Evolutionary conservation across 2,888 invertebrate genomes (phyloP).

Genomic region (Helicoverpa assulta): DNA sequence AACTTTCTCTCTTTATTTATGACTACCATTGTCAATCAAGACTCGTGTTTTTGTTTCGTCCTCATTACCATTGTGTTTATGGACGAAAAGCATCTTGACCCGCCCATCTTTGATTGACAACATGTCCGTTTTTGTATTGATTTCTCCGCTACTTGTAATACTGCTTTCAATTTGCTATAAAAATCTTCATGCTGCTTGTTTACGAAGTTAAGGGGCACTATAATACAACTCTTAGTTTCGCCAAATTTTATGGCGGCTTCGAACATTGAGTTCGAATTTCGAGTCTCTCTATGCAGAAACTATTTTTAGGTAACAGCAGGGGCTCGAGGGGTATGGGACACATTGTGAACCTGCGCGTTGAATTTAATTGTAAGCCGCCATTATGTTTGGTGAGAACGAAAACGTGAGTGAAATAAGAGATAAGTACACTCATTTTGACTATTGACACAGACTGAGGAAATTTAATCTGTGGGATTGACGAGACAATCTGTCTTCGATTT

Average conservation of each 20-base stretch:
- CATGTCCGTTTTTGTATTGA: slow-evolving; percentile 11
- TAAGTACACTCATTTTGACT: neutral
- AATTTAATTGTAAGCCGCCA: too few relatives aligned
- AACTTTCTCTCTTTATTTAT: slow-evolving; percentile 36
- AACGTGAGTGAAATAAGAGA: neutral
- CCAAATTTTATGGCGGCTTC: too few relatives aligned
- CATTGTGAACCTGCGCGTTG: too few relatives aligned
- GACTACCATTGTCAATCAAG: slow-evolving; percentile 45
- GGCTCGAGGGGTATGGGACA: too few relatives aligned
- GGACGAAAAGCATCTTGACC: slow-evolving; percentile 18
- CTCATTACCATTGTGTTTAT: slow-evolving; percentile 52
- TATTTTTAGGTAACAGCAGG: too few relatives aligned
- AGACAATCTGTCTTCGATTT: neutral
- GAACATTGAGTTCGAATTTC: too few relatives aligned
- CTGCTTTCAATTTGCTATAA: slow-evolving; percentile 5
- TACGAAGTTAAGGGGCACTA: too few relatives aligned
- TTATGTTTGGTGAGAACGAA: too few relatives aligned
- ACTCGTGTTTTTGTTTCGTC: slow-evolving; percentile 30
- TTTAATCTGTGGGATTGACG: neutral
- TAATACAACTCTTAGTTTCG: too few relatives aligned
- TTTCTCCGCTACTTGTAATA: slow-evolving; percentile 13
- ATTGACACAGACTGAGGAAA: neutral
- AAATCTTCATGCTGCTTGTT: too few relatives aligned
- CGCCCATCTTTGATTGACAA: slow-evolving; percentile 10
- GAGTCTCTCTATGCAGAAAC: too few relatives aligned